Percentiles rank a stretch among this genome's conserved stretches.
Evolutionary conservation across 92 coral and sea anemone genomes (phyloP).

Genomic region (Parazoanthus swiftii): DNA sequence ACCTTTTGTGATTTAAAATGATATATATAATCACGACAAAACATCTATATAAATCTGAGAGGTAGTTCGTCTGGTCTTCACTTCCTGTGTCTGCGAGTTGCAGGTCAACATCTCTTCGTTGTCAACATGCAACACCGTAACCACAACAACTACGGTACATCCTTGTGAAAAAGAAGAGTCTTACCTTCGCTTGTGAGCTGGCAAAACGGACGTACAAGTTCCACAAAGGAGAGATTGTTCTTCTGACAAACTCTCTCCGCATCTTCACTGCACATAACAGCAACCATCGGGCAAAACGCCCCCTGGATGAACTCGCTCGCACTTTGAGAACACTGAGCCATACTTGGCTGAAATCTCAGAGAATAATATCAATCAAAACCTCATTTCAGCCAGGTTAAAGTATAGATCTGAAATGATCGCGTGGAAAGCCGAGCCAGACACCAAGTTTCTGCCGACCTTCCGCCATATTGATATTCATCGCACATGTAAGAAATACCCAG

Average conservation of each 20-base stretch:
- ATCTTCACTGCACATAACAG: slow-evolving; percentile 96
- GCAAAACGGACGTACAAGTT: slow-evolving; percentile 93
- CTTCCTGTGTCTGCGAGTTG: slow-evolving; percentile 8
- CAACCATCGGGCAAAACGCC: slow-evolving; percentile 94
- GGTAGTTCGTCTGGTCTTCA: neutral
- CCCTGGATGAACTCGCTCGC: slow-evolving; percentile 91
- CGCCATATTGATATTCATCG: slow-evolving; percentile 88
- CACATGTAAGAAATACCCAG: slow-evolving; percentile 44
- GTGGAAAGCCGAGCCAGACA: slow-evolving; percentile 40
- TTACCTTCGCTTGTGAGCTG: slow-evolving; percentile 98
- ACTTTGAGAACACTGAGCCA: slow-evolving; percentile 98
- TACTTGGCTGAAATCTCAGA: slow-evolving; percentile 37
- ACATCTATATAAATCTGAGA: neutral
- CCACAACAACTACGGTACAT: slow-evolving; percentile 12
- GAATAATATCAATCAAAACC: slow-evolving; percentile 12
- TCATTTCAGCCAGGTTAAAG: slow-evolving; percentile 1
- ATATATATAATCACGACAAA: neutral
- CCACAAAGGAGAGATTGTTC: slow-evolving; percentile 89
- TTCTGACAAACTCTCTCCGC: slow-evolving; percentile 92
- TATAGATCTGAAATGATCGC: slow-evolving; percentile 4
- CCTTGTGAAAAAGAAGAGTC: neutral
- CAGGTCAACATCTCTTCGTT: neutral
- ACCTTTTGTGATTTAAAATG: neutral
- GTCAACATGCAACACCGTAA: neutral
- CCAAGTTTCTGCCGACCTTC: slow-evolving; percentile 28